A percentile compares a stretch with the other conserved stretches of the same genome.
phyloP scores from a whole-genome alignment of 2,888 invertebrate species.

The Gymnoscelis rufifasciata region DNA sequence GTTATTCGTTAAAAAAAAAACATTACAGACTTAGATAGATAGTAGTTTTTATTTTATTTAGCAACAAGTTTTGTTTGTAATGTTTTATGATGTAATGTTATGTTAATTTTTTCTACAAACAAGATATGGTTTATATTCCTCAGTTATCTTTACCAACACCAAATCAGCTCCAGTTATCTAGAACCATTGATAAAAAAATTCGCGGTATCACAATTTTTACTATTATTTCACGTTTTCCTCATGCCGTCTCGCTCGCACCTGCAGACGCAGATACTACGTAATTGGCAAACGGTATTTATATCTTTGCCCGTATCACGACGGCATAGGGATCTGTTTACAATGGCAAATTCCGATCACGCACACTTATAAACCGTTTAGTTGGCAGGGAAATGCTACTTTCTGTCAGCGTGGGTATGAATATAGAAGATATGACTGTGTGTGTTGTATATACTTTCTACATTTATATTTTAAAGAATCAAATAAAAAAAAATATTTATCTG shows the following conservation, averaged over 20 bases:
- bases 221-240: constrained; percentile 70
- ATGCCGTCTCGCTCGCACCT: constrained; percentile 50
- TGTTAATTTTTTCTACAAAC: too few species aligned
- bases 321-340: constrained; percentile 35
- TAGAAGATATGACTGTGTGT: too few species aligned
- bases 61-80: too few species aligned
- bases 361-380: not conserved
- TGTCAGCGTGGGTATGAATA: too few species aligned
- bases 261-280: constrained; percentile 16
- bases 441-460: too few species aligned
- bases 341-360: not conserved
- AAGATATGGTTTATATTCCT: too few species aligned
- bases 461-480: too few species aligned
- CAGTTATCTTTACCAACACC: constrained; percentile 9
- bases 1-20: too few species aligned
- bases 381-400: not conserved
- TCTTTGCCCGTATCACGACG: constrained; percentile 41
- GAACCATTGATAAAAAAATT: constrained; percentile 24
- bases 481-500: too few species aligned
- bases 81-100: too few species aligned
- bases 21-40: too few species aligned
- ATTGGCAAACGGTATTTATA: constrained; percentile 48
- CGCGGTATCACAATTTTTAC: constrained; percentile 43
- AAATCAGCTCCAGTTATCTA: constrained; percentile 17
- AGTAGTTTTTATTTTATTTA: too few species aligned